Evolutionary conservation across 2,888 invertebrate species (phyloP), one percentile per base, ranked within the genome.

Genomic region (Anorthoa munda): DNA sequence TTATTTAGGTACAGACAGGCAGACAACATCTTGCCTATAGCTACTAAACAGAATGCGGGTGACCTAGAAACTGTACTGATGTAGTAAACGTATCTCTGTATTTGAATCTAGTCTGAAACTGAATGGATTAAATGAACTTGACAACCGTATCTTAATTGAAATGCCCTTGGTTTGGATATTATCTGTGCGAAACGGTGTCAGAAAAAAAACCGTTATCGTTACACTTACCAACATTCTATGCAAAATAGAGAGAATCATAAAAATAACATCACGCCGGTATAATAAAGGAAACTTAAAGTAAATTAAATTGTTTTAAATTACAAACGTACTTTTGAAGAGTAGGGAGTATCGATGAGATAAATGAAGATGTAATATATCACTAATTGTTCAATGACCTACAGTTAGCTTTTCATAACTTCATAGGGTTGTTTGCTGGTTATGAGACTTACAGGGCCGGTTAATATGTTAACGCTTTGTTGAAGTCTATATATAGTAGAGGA

Each of bases 81-180:
- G 12, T 60, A 23, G 13, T 67, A 18, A 60, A 61, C 13, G 46
- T 68, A 74, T 78, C 51, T 78, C 68, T 78, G 60, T 66, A 17
- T 69, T 74, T 65, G 45, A 68, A 66, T 74, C 65, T 74, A 65
- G 21, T 64, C 53, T 75, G 45, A 46, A 66, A 58, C 79, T 23
- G 66, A 72, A 66, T 58, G 39, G 64, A 69, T 72, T 56, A 65
- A 75, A 72, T 75, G 69, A 81, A 75, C 66, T 81, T 81, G 81
- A 72, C 63, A 68, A 39, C 59, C 74, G 58, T 83, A 68, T 73
- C 75, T 72, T 63, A 82, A 77, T 78, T 75, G 50, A 21, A 45
- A 66, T 12, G 74, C 15, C 65, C 75, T 75, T 79, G 59, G 15
- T 39, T 23, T 50, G 13, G 70, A 76, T 68, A 48, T 67, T 82